phyloP scores from a whole-genome alignment of 2,113 vertebrate genomes.

The Drymodes brunneopygia region DNA sequence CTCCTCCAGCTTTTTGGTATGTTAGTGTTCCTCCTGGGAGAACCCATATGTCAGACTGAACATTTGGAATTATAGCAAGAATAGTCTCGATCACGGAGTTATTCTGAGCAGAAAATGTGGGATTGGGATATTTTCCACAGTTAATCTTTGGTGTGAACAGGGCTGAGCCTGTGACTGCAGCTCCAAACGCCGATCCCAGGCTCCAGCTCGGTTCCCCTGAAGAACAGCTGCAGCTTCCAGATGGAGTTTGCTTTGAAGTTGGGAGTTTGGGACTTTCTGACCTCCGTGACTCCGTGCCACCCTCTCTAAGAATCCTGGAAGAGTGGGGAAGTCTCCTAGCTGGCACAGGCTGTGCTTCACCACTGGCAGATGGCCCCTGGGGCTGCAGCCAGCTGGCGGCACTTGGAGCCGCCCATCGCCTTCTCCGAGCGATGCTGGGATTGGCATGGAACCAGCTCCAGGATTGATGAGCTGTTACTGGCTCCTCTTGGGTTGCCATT shows the following conservation, averaged over 20 bases:
- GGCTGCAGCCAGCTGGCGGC: slow-evolving; percentile 20
- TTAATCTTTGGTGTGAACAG: background rate
- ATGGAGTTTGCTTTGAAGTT: slow-evolving; percentile 30
- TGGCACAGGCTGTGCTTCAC: background rate
- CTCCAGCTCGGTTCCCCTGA: background rate
- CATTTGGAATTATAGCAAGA: background rate
- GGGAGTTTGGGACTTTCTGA: background rate
- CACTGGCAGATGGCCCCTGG: background rate
- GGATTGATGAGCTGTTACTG: slow-evolving; percentile 50
- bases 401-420: background rate
- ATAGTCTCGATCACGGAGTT: background rate
- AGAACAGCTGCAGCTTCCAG: slow-evolving; percentile 27
- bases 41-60: background rate
- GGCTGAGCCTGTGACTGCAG: background rate
- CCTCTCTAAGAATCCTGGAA: background rate
- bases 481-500: background rate
- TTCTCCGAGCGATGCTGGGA: background rate
- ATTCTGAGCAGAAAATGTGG: background rate
- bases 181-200: background rate
- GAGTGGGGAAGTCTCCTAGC: background rate
- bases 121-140: background rate
- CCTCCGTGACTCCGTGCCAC: background rate
- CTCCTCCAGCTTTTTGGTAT: background rate
- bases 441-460: slow-evolving; percentile 12
- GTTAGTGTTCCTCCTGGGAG: background rate